These are phyloP conservation scores for Pangasius macronema DNA, from an alignment of 2,797 vertebrate species.

Conservation along the genomic window DNA sequence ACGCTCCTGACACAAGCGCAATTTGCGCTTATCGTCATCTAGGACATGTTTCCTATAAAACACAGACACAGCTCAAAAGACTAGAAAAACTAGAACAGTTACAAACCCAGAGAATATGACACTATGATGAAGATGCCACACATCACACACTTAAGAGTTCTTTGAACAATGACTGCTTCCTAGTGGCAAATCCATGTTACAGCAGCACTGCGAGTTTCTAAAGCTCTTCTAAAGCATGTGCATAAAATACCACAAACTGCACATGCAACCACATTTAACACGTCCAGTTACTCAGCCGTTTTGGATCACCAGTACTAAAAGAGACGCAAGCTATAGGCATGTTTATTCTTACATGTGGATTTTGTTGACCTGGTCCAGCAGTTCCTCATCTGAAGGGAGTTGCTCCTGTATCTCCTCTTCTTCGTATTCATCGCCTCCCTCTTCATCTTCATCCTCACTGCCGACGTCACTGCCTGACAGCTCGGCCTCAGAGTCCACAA, in stretches of 20 bases:
- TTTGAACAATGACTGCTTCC: neutral
- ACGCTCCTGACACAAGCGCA: conserved; percentile 91
- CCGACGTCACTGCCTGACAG: conserved; percentile 89
- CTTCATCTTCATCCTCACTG: conserved; percentile 88
- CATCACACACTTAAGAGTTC: no score
- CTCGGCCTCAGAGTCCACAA: conserved; percentile 93
- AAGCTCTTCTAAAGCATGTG: neutral
- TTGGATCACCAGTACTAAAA: neutral
- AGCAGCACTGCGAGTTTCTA: neutral
- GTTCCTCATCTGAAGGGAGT: conserved; percentile 87
- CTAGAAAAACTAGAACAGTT: neutral
- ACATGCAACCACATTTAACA: neutral
- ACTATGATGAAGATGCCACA: neutral
- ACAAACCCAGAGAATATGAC: neutral
- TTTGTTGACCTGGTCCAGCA: conserved; percentile 92
- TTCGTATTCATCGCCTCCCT: conserved; percentile 86
- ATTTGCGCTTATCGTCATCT: conserved; percentile 90
- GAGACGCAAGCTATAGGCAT: no score
- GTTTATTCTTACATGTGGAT: conserved; percentile 90
- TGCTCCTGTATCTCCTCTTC: conserved; percentile 90
- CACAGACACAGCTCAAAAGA: neutral
- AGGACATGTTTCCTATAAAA: conserved; percentile 87
- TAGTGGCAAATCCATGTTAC: neutral
- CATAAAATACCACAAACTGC: neutral
- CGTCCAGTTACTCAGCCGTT: neutral